Conservation (phyloP, 2,888 invertebrate genomes). For the Herminia tarsipennalis region DNA sequence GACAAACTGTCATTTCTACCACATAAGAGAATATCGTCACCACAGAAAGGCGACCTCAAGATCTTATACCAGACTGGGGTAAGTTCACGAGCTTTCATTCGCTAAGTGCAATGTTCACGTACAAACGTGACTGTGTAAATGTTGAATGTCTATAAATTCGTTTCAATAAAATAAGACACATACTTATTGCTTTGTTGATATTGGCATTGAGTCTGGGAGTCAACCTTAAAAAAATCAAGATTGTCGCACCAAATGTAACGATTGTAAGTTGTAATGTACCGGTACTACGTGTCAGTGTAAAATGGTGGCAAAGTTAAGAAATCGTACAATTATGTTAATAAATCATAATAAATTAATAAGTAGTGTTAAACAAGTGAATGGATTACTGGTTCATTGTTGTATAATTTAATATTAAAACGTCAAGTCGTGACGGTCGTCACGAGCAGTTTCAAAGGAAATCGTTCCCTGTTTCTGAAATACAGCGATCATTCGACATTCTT, state of each 20-base stretch:
- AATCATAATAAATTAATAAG: conserved; percentile 17
- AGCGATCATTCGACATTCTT: no score
- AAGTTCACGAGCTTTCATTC: conserved; percentile 64
- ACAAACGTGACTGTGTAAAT: neutral
- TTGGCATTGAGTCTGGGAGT: conserved; percentile 40
- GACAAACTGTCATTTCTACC: conserved; percentile 75
- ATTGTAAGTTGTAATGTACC: conserved; percentile 20
- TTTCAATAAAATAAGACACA: conserved; percentile 22
- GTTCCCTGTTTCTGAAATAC: conserved; percentile 34
- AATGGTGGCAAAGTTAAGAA: conserved; percentile 33
- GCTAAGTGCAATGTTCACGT: neutral
- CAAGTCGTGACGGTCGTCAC: conserved; percentile 59
- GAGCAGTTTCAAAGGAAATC: conserved; percentile 41
- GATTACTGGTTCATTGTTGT: conserved; percentile 37
- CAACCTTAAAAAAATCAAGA: conserved; percentile 43
- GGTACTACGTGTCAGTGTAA: neutral
- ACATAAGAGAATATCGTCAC: conserved; percentile 80
- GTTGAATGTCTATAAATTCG: conserved; percentile 3
- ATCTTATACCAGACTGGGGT: conserved; percentile 92
- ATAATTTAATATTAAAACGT: conserved; percentile 44
- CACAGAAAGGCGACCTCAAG: conserved; percentile 83
- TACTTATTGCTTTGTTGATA: conserved; percentile 26
- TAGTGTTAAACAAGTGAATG: conserved; percentile 30
- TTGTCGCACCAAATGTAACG: conserved; percentile 23
- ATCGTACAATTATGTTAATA: conserved; percentile 10